These are phyloP conservation scores for Ptycholaimellus sp. DNA, from an alignment of 2,888 invertebrate genomes.

Conservation along the genomic window DNA sequence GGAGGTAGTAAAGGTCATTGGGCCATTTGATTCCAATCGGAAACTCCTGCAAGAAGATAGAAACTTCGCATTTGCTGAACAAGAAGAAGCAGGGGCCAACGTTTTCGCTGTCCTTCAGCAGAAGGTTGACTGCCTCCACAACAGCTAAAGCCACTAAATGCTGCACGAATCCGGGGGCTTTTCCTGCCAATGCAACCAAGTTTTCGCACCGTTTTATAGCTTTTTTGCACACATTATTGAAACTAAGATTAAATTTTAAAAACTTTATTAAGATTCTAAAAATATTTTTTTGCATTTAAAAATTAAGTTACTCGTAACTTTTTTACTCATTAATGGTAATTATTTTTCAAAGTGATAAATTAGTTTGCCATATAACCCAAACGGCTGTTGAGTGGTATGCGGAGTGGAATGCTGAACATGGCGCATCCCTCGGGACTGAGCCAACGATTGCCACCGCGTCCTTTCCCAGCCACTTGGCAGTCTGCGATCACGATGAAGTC, in stretches of 20 bases:
- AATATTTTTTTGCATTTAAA: too few relatives aligned
- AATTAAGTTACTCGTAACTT: too few relatives aligned
- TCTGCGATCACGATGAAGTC: too few relatives aligned
- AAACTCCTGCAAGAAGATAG: conserved; percentile 21
- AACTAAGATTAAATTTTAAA: too few relatives aligned
- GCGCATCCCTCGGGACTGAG: conserved; percentile 69
- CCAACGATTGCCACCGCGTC: conserved; percentile 58
- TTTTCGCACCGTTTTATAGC: too few relatives aligned
- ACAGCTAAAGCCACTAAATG: conserved; percentile 63
- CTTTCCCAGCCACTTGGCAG: too few relatives aligned
- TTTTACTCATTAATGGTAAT: too few relatives aligned
- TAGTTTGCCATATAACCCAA: too few relatives aligned
- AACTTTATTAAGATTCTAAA: too few relatives aligned
- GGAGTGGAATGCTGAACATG: conserved; percentile 49
- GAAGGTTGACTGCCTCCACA: conserved; percentile 44
- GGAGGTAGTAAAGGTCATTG: conserved; percentile 67
- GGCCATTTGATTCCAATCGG: conserved; percentile 71
- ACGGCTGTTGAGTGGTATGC: too few relatives aligned
- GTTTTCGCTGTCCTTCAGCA: neutral
- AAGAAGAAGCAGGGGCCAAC: conserved; percentile 8
- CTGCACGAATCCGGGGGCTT: conserved; percentile 50
- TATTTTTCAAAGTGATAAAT: too few relatives aligned
- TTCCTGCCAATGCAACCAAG: conserved; percentile 34
- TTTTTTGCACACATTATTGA: too few relatives aligned
- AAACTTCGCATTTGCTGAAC: neutral